Evolutionary conservation across 2,888 invertebrate genomes (phyloP).

Genomic region (Spisula subtruncata): DNA sequence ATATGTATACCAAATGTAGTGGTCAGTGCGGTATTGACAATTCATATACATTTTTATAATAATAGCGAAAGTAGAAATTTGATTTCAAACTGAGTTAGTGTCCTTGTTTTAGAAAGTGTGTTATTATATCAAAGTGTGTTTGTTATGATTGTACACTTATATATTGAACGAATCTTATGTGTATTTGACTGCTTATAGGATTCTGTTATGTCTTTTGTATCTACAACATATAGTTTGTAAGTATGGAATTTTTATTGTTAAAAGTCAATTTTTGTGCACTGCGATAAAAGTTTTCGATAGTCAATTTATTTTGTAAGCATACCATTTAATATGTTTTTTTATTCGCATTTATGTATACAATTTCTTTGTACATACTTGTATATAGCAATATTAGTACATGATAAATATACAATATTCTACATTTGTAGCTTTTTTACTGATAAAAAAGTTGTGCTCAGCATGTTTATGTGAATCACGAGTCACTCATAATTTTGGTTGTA

Average conservation of each 20-base stretch:
- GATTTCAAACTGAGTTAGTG: neutral
- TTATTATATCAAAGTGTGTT: neutral
- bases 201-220: conserved; percentile 9
- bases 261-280: conserved; percentile 21
- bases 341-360: conserved; percentile 14
- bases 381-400: conserved; percentile 15
- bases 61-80: neutral
- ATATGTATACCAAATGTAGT: too few relatives aligned
- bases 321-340: neutral
- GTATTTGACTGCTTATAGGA: conserved; percentile 1
- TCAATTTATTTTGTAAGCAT: conserved; percentile 28
- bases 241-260: conserved; percentile 2
- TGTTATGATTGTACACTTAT: neutral
- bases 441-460: conserved; percentile 5
- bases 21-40: too few relatives aligned
- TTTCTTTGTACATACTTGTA: conserved; percentile 22
- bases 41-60: too few relatives aligned
- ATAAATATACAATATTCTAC: neutral
- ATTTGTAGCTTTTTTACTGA: neutral
- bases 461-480: neutral
- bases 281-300: conserved; percentile 22
- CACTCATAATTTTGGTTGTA: neutral
- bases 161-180: conserved; percentile 22
- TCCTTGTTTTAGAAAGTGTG: conserved; percentile 13
- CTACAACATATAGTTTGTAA: neutral